Percentiles rank a stretch among this genome's conserved stretches.
These are phyloP conservation scores for Streptopelia turtur DNA, from an alignment of 2,797 vertebrate species.

Conservation along the genomic window DNA sequence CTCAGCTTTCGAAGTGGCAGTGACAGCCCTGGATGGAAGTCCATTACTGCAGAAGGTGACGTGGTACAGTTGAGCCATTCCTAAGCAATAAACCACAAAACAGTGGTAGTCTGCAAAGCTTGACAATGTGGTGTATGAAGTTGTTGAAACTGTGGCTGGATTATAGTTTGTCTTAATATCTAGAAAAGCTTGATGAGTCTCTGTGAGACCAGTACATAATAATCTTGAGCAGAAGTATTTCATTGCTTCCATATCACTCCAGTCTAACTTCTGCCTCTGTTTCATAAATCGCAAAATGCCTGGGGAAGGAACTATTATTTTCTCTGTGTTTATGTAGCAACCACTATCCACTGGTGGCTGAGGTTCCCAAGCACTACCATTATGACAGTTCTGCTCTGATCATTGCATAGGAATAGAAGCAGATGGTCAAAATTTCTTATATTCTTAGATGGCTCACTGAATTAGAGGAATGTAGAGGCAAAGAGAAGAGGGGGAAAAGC, in stretches of 20 bases:
- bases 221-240: conserved; percentile 25
- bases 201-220: neutral
- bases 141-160: neutral
- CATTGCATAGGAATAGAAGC: neutral
- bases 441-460: neutral
- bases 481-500: neutral
- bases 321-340: conserved; percentile 24
- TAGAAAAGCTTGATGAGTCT: conserved; percentile 8
- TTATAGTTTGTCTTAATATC: conserved; percentile 28
- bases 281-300: conserved; percentile 30
- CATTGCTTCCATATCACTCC: neutral
- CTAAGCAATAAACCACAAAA: conserved; percentile 11
- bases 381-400: neutral
- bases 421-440: neutral
- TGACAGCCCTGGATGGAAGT: conserved; percentile 8
- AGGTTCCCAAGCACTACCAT: neutral
- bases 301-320: conserved; percentile 26
- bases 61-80: neutral
- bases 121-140: neutral
- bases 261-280: conserved; percentile 19
- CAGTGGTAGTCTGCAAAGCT: neutral
- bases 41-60: conserved; percentile 10
- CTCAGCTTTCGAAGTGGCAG: neutral
- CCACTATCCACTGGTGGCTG: conserved; percentile 8
- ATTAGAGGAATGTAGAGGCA: neutral